Percentiles rank a stretch among this genome's conserved stretches.
Conservation (phyloP, 2,888 invertebrate species). For the Drosophila demipolita region DNA sequence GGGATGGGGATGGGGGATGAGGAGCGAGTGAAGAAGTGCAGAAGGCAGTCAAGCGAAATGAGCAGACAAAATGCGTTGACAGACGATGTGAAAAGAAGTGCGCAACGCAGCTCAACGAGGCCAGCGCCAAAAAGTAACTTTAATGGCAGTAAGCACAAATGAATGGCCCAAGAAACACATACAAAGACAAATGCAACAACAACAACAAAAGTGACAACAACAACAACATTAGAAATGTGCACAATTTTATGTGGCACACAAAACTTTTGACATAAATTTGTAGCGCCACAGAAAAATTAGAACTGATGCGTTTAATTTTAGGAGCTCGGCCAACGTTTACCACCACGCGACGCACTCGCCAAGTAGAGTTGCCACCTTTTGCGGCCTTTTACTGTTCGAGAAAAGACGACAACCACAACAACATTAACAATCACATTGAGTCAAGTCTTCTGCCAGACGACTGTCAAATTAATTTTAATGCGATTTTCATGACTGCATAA, state of each 20-base stretch:
- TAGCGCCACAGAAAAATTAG: constrained; percentile 59
- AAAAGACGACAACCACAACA: constrained; percentile 20
- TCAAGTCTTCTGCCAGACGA: constrained; percentile 57
- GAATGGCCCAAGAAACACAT: constrained; percentile 42
- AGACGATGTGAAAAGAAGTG: constrained; percentile 61
- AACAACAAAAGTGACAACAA: constrained; percentile 14
- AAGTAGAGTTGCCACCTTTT: constrained; percentile 67
- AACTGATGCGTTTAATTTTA: constrained; percentile 63
- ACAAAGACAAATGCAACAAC: constrained; percentile 18
- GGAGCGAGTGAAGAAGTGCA: constrained; percentile 2
- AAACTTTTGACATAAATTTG: constrained; percentile 80
- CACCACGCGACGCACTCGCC: neutral
- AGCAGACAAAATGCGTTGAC: constrained; percentile 76
- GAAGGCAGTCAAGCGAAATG: constrained; percentile 73
- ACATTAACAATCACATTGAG: constrained; percentile 36
- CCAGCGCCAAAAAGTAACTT: constrained; percentile 61
- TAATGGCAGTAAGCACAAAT: constrained; percentile 54
- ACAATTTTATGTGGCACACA: constrained; percentile 59
- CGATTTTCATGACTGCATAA: constrained; percentile 79
- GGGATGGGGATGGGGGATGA: neutral
- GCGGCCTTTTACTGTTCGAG: constrained; percentile 15
- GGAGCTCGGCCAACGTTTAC: constrained; percentile 2
- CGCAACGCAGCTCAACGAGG: constrained; percentile 43
- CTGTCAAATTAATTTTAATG: constrained; percentile 80
- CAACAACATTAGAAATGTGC: constrained; percentile 32